These are phyloP conservation scores for Mylabris phalerata DNA, from an alignment of 1,140 invertebrate species.

Conservation along the genomic window DNA sequence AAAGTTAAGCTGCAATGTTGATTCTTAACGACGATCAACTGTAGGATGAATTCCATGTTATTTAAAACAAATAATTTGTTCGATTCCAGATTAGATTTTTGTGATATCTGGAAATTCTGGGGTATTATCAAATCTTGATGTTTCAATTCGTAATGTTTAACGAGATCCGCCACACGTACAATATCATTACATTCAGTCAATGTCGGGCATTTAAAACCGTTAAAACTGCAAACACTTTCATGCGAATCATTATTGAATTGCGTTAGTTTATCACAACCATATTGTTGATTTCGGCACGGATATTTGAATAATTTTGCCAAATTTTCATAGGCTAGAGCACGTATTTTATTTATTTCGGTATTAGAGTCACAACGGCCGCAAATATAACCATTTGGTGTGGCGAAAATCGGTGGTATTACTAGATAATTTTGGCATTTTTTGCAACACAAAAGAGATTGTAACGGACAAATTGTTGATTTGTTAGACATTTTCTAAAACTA, in stretches of 20 bases:
- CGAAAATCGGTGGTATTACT: too few species aligned
- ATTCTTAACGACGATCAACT: too few species aligned
- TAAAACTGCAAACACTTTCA: slow-evolving; percentile 13
- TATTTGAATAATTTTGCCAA: slow-evolving; percentile 13
- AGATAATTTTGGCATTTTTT: too few species aligned
- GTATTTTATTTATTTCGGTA: neutral
- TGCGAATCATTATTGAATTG: slow-evolving; percentile 13
- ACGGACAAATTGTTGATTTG: too few species aligned
- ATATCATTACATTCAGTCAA: slow-evolving; percentile 23
- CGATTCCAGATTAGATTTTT: too few species aligned
- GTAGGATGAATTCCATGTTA: too few species aligned
- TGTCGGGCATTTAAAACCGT: neutral
- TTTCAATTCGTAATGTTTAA: slow-evolving; percentile 19
- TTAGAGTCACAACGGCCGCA: slow-evolving; percentile 13
- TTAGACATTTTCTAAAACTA: too few species aligned
- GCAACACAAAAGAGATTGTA: too few species aligned
- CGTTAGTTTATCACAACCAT: slow-evolving; percentile 13
- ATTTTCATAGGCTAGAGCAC: slow-evolving; percentile 13
- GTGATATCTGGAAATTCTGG: neutral
- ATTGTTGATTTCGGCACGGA: slow-evolving; percentile 12
- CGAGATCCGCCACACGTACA: slow-evolving; percentile 10
- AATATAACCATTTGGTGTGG: neutral
- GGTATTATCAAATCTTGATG: slow-evolving; percentile 20
- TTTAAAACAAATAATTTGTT: too few species aligned
- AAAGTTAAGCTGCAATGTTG: neutral